Conservation (phyloP, 2,797 vertebrate genomes). For the Sebastes flavidus region DNA sequence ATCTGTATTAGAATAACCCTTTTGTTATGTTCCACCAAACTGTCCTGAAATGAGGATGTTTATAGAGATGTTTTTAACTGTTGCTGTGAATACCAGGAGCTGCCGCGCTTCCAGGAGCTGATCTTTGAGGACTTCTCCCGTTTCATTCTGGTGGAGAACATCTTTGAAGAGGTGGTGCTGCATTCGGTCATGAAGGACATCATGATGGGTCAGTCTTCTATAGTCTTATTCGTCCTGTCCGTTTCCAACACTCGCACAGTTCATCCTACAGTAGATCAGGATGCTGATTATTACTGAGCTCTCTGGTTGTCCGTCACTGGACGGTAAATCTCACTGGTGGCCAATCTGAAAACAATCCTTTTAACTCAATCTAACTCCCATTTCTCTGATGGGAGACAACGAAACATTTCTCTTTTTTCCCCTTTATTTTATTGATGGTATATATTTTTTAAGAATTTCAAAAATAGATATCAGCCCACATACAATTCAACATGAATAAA, state of each 20-base stretch:
- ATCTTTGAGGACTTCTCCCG: conserved; percentile 95
- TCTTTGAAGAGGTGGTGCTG: conserved; percentile 95
- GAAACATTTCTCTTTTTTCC: not conserved
- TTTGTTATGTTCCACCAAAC: not conserved
- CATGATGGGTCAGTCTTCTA: conserved; percentile 86
- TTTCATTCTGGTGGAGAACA: conserved; percentile 94
- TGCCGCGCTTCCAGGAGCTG: conserved; percentile 91
- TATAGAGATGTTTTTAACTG: not conserved
- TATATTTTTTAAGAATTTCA: no score
- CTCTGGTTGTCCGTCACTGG: not conserved
- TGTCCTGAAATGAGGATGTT: not conserved
- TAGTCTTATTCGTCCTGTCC: not conserved
- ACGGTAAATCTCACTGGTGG: not conserved
- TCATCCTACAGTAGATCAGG: no score
- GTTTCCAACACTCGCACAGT: not conserved
- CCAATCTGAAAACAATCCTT: not conserved
- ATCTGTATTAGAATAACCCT: not conserved
- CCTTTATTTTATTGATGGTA: not conserved
- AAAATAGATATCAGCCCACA: not conserved
- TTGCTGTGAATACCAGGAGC: conserved; percentile 78
- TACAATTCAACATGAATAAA: no score
- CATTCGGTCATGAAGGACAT: conserved; percentile 97
- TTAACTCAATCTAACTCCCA: not conserved
- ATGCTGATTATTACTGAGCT: not conserved
- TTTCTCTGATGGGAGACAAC: not conserved